Base-by-base conservation (phyloP, 2,888 invertebrate species). In the Eilema sororculum region DNA sequence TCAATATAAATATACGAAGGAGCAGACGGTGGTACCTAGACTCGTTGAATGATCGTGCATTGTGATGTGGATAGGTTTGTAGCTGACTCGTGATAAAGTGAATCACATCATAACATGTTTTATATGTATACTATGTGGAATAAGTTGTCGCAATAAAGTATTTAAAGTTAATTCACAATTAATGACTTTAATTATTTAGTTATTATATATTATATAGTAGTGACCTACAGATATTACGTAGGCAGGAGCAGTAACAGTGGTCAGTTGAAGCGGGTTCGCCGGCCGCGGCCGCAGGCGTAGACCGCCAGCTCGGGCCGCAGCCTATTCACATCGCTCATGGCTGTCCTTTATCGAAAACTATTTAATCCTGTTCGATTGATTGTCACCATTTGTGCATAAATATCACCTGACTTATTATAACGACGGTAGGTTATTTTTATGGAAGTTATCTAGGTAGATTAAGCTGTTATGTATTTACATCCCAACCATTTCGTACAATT, bases 61-160 rank as follows among this genome's bases (percentile, higher is more conserved):
- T 90, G 95, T 94, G 95, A 94, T 94, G 95, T 94, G 95, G 93
- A 93, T 94, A 94, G 94, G 93, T 92, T 88, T 87, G 90, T 93
- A 92, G 93, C 91, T 91, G 93, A 93, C 93, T 88, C 90, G 94
- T 93, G 95, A 93, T 93, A 91, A 89, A 91, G 89, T 92, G 92
- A 93, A 95, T 94, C 94, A 93, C 95, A 93, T 88, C 92, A 90
- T 94, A 93, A 93, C 92, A 93, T 95, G 93, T 95, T 95, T 95
- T 94, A 91, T 94, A 95, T 95, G 93, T 95, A 93, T 94, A 94
- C 93, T 93, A 93, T 94, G 93, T 95, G 94, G 93, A 92, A 93
- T 94, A 94, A 95, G 95, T 95, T 95, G 93, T 95, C 95, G 91
- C 94, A 95, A 95, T 95, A 95, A 95, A 95, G 94, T 95, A 95